phyloP scores from a whole-genome alignment of 2,888 invertebrate genomes.

The Drosophila villosipedis region DNA sequence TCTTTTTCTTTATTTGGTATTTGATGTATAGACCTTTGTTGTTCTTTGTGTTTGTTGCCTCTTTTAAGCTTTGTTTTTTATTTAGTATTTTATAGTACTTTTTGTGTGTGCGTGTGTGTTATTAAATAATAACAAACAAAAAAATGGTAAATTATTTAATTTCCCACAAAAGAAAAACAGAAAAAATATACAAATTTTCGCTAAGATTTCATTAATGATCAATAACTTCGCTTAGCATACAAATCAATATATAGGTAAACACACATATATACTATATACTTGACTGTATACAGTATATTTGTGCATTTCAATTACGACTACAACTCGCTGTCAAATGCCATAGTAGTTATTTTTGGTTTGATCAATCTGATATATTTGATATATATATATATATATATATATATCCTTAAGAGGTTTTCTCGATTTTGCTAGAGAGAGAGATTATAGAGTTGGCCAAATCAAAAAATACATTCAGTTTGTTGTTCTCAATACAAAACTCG shows the following conservation, averaged over 20 bases:
- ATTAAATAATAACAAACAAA: slow-evolving; percentile 23
- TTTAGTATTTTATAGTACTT: slow-evolving; percentile 36
- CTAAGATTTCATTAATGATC: slow-evolving; percentile 66
- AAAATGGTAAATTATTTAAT: slow-evolving; percentile 55
- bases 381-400: slow-evolving; percentile 8
- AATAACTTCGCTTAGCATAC: slow-evolving; percentile 65
- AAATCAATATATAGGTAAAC: slow-evolving; percentile 43
- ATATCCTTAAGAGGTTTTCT: neutral
- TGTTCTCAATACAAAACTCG: slow-evolving; percentile 22
- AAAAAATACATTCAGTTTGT: slow-evolving; percentile 31
- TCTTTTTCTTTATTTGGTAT: slow-evolving; percentile 28
- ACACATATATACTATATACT: slow-evolving; percentile 17
- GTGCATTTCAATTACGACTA: slow-evolving; percentile 65
- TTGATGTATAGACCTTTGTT: slow-evolving; percentile 62
- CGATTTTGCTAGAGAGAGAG: slow-evolving; percentile 16
- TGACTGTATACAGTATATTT: slow-evolving; percentile 10
- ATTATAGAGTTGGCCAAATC: slow-evolving; percentile 26
- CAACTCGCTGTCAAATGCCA: slow-evolving; percentile 52
- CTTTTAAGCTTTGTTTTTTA: slow-evolving; percentile 69
- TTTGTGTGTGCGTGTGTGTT: slow-evolving; percentile 31
- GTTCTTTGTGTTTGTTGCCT: slow-evolving; percentile 57
- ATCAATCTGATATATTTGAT: slow-evolving; percentile 16
- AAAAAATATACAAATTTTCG: slow-evolving; percentile 67
- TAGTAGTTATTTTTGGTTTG: slow-evolving; percentile 26
- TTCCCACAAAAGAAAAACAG: slow-evolving; percentile 39